Conservation (phyloP, 2,797 vertebrate species). For the Clarias fuscus region DNA sequence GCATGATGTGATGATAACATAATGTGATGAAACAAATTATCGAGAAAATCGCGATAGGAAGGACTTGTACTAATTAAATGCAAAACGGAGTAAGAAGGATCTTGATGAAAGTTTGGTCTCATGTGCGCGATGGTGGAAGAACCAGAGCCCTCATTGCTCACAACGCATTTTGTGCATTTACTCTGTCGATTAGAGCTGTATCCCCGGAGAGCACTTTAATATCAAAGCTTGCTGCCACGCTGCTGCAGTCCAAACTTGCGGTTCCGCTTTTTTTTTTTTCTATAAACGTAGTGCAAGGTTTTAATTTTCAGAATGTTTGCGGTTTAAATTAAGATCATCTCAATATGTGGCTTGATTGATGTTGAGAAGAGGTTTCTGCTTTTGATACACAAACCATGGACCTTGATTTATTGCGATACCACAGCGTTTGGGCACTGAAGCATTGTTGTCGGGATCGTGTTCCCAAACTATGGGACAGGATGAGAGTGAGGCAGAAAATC, state of each 20-base stretch:
- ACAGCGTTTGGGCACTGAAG: slow-evolving; percentile 61
- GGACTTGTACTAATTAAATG: slow-evolving; percentile 35
- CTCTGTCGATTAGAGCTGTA: slow-evolving; percentile 60
- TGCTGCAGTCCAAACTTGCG: slow-evolving; percentile 71
- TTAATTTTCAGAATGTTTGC: slow-evolving; percentile 79
- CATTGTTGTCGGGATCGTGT: slow-evolving; percentile 62
- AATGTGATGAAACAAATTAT: slow-evolving; percentile 16
- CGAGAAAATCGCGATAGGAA: slow-evolving; percentile 1
- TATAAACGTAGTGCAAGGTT: slow-evolving; percentile 72
- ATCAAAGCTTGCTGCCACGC: slow-evolving; percentile 71
- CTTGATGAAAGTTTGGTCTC: slow-evolving; percentile 11
- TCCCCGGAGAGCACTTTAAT: slow-evolving; percentile 68
- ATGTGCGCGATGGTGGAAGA: slow-evolving; percentile 38
- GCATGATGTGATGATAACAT: slow-evolving; percentile 22
- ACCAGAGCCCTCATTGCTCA: slow-evolving; percentile 47
- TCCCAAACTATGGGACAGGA: slow-evolving; percentile 59
- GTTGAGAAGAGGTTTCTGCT: slow-evolving; percentile 73
- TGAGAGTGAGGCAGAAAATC: slow-evolving; percentile 57
- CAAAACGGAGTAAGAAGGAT: background rate
- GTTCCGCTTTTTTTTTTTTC: slow-evolving; percentile 64
- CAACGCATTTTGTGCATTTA: slow-evolving; percentile 63
- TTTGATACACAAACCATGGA: slow-evolving; percentile 69
- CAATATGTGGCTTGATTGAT: slow-evolving; percentile 78
- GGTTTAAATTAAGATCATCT: slow-evolving; percentile 77
- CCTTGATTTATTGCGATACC: slow-evolving; percentile 68